These are phyloP conservation scores for Pseudochirops cupreus DNA, from an alignment of 2,797 vertebrate species.

Conservation along the genomic window DNA sequence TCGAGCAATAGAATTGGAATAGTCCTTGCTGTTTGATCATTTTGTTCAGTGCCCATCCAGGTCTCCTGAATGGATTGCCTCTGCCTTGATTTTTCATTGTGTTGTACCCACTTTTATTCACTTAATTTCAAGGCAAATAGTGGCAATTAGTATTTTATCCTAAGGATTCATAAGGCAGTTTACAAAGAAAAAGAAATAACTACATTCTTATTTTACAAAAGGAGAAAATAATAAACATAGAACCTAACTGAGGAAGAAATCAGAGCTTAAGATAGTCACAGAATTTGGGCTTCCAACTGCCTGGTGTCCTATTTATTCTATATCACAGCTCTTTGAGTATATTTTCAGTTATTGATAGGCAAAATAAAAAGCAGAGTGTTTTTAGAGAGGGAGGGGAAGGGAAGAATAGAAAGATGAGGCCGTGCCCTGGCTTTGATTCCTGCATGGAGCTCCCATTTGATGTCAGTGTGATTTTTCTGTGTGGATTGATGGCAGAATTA, in stretches of 20 bases:
- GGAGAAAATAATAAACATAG: constrained; percentile 45
- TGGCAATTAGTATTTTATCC: not conserved
- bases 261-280: not conserved
- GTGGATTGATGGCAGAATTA: constrained; percentile 66
- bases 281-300: constrained; percentile 56
- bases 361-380: constrained; percentile 74
- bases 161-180: not conserved
- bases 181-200: not conserved
- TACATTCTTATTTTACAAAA: constrained; percentile 39
- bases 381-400: constrained; percentile 8
- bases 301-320: constrained; percentile 70
- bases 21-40: not conserved
- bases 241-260: not conserved
- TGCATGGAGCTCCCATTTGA: constrained; percentile 12
- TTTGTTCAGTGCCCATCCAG: not conserved
- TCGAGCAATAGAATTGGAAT: not conserved
- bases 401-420: constrained; percentile 58
- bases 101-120: not conserved
- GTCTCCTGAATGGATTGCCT: not conserved
- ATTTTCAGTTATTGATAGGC: constrained; percentile 69
- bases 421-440: constrained; percentile 72
- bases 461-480: constrained; percentile 73
- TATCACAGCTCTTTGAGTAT: constrained; percentile 56
- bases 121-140: not conserved
- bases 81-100: not conserved